These are phyloP conservation scores for Platygyra sinensis DNA, from an alignment of 64 coral and sea anemone genomes.

Conservation along the genomic window DNA sequence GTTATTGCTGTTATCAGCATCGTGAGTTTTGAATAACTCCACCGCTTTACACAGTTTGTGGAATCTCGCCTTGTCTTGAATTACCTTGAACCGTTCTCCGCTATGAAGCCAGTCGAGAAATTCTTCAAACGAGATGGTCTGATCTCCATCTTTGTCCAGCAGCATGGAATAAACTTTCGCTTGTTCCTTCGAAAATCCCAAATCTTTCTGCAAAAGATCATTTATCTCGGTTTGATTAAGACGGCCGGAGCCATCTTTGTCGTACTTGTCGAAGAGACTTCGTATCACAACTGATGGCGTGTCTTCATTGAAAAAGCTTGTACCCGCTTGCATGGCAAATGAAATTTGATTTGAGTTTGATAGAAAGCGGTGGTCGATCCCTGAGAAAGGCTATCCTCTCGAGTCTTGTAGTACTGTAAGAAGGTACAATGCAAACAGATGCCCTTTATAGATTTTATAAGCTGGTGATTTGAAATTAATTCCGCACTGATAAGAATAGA, in stretches of 20 bases:
- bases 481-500: neutral
- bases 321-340: constrained; percentile 45
- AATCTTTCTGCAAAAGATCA: constrained; percentile 39
- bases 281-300: constrained; percentile 47
- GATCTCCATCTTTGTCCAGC: constrained; percentile 60
- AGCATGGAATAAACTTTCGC: constrained; percentile 30
- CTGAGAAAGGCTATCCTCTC: neutral
- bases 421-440: neutral
- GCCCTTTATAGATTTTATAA: neutral
- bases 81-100: constrained; percentile 33
- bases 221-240: constrained; percentile 25
- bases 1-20: constrained; percentile 32
- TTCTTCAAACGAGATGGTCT: constrained; percentile 46
- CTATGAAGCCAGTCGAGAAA: constrained; percentile 61
- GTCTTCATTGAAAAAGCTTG: constrained; percentile 20
- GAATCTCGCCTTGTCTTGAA: constrained; percentile 18
- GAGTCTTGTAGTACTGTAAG: neutral
- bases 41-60: constrained; percentile 54
- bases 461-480: neutral
- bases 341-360: neutral
- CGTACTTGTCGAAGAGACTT: constrained; percentile 57
- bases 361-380: neutral
- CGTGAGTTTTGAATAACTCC: constrained; percentile 53
- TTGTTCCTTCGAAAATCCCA: constrained; percentile 51
- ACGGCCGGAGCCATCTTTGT: constrained; percentile 25